A percentile compares a stretch with the other conserved stretches of the same genome.
Conservation (phyloP, 2,113 vertebrate genomes). For the Himantopus leucocephalus region DNA sequence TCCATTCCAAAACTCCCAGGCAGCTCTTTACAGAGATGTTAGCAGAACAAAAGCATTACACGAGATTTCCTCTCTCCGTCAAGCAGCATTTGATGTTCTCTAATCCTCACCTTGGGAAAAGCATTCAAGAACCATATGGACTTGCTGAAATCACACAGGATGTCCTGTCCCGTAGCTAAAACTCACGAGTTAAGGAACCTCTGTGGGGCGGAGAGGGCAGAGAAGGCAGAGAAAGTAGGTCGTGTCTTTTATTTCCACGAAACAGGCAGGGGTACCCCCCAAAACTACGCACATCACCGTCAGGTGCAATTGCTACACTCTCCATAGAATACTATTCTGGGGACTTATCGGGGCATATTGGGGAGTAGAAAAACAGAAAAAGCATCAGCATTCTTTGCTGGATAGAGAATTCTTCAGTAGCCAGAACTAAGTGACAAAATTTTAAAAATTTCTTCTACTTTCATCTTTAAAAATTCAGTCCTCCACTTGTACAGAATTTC, state of each 20-base stretch:
- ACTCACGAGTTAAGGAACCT: neutral
- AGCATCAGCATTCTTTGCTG: neutral
- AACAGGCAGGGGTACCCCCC: neutral
- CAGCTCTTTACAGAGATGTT: slow-evolving; percentile 64
- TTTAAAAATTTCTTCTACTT: neutral
- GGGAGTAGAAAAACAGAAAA: neutral
- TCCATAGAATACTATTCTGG: neutral
- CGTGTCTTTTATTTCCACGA: neutral
- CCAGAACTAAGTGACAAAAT: neutral
- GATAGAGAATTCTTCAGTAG: neutral
- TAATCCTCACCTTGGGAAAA: slow-evolving; percentile 71
- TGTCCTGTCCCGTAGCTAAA: neutral
- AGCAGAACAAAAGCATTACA: slow-evolving; percentile 72
- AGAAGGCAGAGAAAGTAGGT: neutral
- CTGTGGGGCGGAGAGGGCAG: neutral
- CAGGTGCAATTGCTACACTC: neutral
- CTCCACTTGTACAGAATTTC: neutral
- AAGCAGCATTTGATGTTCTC: slow-evolving; percentile 54
- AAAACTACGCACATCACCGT: too few species aligned
- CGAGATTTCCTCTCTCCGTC: slow-evolving; percentile 46
- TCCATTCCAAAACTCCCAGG: slow-evolving; percentile 71
- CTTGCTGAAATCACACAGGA: slow-evolving; percentile 45
- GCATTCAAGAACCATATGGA: slow-evolving; percentile 22
- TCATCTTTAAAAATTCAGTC: neutral
- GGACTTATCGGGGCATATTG: neutral